phyloP scores from a whole-genome alignment of 2,113 vertebrate species.

The Aix galericulata region DNA sequence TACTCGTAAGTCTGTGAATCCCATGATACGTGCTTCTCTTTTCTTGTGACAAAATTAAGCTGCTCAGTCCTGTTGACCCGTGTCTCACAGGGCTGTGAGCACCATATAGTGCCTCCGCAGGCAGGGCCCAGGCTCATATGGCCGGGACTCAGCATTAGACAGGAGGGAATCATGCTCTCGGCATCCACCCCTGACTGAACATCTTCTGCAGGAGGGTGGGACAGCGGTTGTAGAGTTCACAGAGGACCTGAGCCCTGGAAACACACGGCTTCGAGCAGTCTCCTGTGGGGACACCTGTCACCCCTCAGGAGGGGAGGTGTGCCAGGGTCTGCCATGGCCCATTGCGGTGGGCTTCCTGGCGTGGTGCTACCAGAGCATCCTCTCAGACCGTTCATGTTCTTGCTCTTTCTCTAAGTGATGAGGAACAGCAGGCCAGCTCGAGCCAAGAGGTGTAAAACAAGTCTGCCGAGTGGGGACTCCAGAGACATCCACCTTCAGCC shows the following conservation, averaged over 20 bases:
- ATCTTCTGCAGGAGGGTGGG: not conserved
- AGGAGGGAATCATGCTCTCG: accelerated
- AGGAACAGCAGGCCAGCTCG: not conserved
- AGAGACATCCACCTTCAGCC: not conserved
- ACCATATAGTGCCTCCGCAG: not conserved
- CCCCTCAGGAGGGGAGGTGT: not conserved
- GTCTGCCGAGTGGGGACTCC: not conserved
- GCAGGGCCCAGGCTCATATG: not conserved
- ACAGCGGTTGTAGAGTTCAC: not conserved
- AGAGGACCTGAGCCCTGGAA: not conserved
- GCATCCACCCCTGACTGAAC: not conserved
- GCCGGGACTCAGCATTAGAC: accelerated
- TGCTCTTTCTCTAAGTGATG: not conserved
- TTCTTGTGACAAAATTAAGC: not conserved
- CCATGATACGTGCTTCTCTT: not conserved
- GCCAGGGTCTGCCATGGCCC: not conserved
- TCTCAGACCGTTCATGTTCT: not conserved
- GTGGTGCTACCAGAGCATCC: not conserved
- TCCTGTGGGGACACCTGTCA: not conserved
- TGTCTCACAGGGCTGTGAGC: not conserved
- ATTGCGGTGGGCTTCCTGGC: not conserved
- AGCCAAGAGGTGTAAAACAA: not conserved
- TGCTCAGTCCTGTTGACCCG: not conserved
- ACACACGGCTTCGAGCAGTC: not conserved
- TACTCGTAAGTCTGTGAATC: not conserved